Evolutionary conservation across 2,113 vertebrate genomes (phyloP), one percentile per base, ranked within the genome.

Genomic region (Channa argus): DNA sequence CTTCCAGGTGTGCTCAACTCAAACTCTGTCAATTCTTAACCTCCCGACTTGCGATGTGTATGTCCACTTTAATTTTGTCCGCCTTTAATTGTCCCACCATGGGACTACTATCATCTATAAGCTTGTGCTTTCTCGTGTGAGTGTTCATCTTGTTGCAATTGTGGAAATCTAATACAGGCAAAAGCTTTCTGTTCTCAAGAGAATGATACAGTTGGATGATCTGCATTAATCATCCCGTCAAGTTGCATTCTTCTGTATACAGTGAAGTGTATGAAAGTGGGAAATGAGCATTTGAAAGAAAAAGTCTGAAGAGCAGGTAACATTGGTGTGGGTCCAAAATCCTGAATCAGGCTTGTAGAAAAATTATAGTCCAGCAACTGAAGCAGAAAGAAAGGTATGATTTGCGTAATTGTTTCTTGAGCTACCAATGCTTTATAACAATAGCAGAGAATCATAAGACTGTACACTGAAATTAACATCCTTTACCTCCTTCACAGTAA

Each of bases 1-100:
- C 76, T 68, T 89, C 83, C 93, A 95, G 93, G 94, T 94, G 93
- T 52, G 59, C 43, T 68, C 5, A 38, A 43, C 76, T 61, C 36
- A 64, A 49, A 56, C 56, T 51, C 36, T 61, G 52, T 61, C 61
- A 61, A 61, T 71, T 52, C 56, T 75, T 52, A 80, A 70, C 77
- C 72, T 54, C 44, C 37, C 47, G 45, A n/a, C 61, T 65, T 14
- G 6, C 72, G 34, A 9, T 54, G 10, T 44, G 15, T 44, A 5
- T 4, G 41, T 54, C 51, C 62, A 59, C 49, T 67, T 69, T 46
- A 15, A 58, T 34, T 52, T 36, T 50, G 36, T 56, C 12, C 38
- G n/a, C 14, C 33, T 45, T 59, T 62, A 39, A 14, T 3, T 51
- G 37, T 33, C 43, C 8, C 7, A 3, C 52, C 41, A 4, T 39